Base-by-base conservation (phyloP, 2,888 invertebrate genomes). In the Augochlorella aurata region DNA sequence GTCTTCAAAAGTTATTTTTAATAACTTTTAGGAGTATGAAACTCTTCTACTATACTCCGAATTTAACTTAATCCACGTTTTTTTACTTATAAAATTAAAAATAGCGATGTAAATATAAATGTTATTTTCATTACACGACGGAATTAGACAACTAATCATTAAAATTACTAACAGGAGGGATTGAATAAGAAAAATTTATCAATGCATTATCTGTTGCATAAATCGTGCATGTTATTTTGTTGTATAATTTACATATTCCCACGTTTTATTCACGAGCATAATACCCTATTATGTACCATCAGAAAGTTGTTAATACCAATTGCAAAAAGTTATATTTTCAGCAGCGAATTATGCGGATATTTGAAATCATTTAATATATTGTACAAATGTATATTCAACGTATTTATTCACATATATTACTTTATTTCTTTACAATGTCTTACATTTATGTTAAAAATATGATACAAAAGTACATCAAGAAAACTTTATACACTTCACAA, bases 371-470 rank as follows among this genome's bases (percentile, higher is more conserved):
- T 76, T 72, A 72, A 77, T 68, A 68, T 72, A 68, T 72, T 63
- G 24, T 52, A 68, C 67, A 80, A 63, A 69, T 81, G 21, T 29
- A 49, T 49, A 52, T 16, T 14, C 70, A 16, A 38, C 16, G 14
- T 72, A 69, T 61, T 82, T 45, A 73, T 74, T 63, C 47, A 12
- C 52, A 84, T 84, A 84, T 77, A 77, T 75, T 80, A 84, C 73
- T 73, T 78, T 80, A 18, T 67, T 50, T 61, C 38, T 78, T 74
- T 74, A 71, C 47, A 78, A 65, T 52, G 54, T 12, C 18, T 24
- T 73, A 45, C n/a, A 12, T n/a, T 54, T 84, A 85, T 85, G 50
- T 79, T 85, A 85, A 72, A 85, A 54, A 29, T 73, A 81, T 85
- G 76, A 76, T 71, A 81, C 81, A 84, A 65, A 54, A 71, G 74